phyloP scores from a whole-genome alignment of 2,113 vertebrate species.

The Piliocolobus tephrosceles region DNA sequence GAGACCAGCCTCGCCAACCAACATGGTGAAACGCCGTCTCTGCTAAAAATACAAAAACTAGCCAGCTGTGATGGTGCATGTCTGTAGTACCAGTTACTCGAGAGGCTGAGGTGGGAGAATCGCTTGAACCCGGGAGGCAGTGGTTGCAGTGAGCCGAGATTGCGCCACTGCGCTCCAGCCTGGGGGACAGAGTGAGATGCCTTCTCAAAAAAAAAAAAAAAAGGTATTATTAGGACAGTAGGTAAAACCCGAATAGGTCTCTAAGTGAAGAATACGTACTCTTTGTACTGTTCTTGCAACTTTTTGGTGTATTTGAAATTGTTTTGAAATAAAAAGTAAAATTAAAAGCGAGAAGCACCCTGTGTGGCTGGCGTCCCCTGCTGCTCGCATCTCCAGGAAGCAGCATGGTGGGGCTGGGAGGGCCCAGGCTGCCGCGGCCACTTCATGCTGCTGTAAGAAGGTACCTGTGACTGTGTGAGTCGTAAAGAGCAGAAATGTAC shows the following conservation, averaged over 20 bases:
- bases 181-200: no score
- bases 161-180: no score
- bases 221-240: not conserved
- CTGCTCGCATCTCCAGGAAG: not conserved
- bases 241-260: not conserved
- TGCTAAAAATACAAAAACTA: no score
- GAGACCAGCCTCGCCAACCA: no score
- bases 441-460: not conserved
- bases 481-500: not conserved
- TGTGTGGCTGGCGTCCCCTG: fast-evolving
- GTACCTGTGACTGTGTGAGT: not conserved
- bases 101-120: no score
- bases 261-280: not conserved
- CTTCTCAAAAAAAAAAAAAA: no score
- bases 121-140: fast-evolving
- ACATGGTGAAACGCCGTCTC: fast-evolving
- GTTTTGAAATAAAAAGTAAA: not conserved
- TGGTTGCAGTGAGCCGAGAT: no score
- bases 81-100: no score
- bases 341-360: not conserved
- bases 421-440: no score
- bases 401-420: not conserved
- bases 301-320: not conserved
- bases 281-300: not conserved
- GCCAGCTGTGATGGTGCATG: no score